These are phyloP conservation scores for Nothocercus nigrocapillus DNA, from an alignment of 2,113 vertebrate genomes.

Conservation along the genomic window DNA sequence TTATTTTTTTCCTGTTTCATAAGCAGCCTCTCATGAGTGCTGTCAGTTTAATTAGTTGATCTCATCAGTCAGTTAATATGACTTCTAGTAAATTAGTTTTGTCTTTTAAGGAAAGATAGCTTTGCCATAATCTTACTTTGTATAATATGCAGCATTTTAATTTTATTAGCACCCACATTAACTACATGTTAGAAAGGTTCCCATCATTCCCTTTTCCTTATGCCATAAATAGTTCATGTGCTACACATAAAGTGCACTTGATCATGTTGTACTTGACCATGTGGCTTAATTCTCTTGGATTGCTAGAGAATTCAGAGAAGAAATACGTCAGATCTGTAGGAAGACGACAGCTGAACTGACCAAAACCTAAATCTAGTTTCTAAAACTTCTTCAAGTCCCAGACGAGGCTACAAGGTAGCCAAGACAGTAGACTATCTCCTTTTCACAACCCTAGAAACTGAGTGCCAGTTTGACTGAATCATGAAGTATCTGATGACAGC, in stretches of 20 bases:
- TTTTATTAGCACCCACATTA: neutral
- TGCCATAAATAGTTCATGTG: neutral
- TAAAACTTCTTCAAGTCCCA: neutral
- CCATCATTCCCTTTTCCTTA: neutral
- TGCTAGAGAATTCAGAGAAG: neutral
- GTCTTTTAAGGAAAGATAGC: neutral
- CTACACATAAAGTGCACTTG: rapidly evolving
- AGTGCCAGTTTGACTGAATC: neutral
- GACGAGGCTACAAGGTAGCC: neutral
- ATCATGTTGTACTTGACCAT: neutral
- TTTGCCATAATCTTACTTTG: neutral
- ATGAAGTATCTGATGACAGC: no score
- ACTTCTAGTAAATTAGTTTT: neutral
- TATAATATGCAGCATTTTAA: neutral
- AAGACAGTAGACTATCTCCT: neutral
- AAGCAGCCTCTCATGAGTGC: neutral
- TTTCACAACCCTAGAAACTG: neutral
- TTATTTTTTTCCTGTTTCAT: neutral
- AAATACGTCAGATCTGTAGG: neutral
- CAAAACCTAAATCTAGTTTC: neutral
- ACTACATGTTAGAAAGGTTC: neutral
- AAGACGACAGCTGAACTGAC: neutral
- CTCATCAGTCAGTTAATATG: neutral
- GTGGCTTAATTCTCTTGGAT: neutral
- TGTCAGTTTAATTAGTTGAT: neutral